Evolutionary conservation across 2,888 invertebrate genomes (phyloP).

Genomic region (Mesodorylaimus sp.): DNA sequence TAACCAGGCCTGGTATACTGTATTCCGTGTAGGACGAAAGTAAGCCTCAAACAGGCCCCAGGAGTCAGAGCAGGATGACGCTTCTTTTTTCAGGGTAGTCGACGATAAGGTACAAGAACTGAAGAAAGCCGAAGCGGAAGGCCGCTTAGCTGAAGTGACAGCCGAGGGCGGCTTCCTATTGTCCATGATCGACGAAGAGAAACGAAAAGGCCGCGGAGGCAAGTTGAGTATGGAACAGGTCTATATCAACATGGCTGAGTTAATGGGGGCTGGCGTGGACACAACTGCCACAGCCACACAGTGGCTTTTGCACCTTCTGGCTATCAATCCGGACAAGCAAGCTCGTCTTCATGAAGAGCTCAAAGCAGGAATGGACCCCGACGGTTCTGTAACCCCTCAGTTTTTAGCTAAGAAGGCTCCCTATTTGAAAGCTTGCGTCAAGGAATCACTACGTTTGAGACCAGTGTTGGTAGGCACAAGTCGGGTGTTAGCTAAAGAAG

Average conservation of each 20-base stretch:
- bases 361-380: conserved; percentile 15
- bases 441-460: conserved; percentile 40
- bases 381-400: background rate
- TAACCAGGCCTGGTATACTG: background rate
- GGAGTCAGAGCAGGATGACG: background rate
- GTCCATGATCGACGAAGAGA: no score
- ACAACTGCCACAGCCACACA: background rate
- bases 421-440: conserved; percentile 57
- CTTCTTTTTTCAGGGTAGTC: no score
- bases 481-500: background rate
- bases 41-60: background rate
- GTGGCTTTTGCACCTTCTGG: conserved; percentile 49
- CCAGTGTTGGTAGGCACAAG: background rate
- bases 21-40: background rate
- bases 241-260: background rate
- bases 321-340: conserved; percentile 49
- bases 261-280: background rate
- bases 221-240: background rate
- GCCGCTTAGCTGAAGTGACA: no score
- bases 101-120: no score
- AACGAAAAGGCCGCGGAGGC: no score
- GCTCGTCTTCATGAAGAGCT: conserved; percentile 48
- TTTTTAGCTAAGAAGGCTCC: conserved; percentile 15
- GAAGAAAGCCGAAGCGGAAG: no score
- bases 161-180: no score